Conservation (phyloP, 2,888 invertebrate species). For the Rhabditophanes sp. region DNA sequence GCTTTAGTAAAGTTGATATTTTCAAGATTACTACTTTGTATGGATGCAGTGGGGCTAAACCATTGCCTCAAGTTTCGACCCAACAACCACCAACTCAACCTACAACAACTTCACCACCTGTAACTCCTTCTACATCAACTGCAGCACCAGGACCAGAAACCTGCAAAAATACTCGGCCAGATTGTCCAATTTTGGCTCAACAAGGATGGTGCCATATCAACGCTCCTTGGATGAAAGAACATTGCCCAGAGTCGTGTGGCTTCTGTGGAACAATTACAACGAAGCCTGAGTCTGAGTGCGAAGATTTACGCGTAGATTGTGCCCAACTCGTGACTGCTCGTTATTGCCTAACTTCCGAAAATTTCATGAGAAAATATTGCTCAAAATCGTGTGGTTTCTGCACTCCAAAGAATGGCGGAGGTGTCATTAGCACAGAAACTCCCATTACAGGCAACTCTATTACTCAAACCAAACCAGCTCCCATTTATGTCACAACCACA, state of each 20-base stretch:
- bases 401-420: constrained; percentile 16
- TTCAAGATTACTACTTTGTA: constrained; percentile 40
- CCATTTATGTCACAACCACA: constrained; percentile 8
- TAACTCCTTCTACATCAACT: constrained; percentile 12
- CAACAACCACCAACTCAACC: constrained; percentile 5
- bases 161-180: constrained; percentile 34
- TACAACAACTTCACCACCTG: constrained; percentile 8
- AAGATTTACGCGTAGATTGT: constrained; percentile 40
- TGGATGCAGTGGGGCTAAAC: constrained; percentile 16
- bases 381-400: constrained; percentile 40
- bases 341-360: constrained; percentile 24
- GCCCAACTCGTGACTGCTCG: constrained; percentile 17
- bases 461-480: constrained; percentile 17
- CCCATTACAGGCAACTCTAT: background rate
- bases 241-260: constrained; percentile 33
- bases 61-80: constrained; percentile 2
- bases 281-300: constrained; percentile 17
- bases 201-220: constrained; percentile 41
- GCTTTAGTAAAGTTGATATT: constrained; percentile 36
- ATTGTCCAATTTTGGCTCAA: constrained; percentile 32
- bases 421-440: constrained; percentile 1
- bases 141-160: constrained; percentile 6
- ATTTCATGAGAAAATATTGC: constrained; percentile 34
- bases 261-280: constrained; percentile 14
- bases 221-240: constrained; percentile 34